Evolutionary conservation across 2,888 invertebrate species (phyloP).

Genomic region (Cheiracanthium punctorium): DNA sequence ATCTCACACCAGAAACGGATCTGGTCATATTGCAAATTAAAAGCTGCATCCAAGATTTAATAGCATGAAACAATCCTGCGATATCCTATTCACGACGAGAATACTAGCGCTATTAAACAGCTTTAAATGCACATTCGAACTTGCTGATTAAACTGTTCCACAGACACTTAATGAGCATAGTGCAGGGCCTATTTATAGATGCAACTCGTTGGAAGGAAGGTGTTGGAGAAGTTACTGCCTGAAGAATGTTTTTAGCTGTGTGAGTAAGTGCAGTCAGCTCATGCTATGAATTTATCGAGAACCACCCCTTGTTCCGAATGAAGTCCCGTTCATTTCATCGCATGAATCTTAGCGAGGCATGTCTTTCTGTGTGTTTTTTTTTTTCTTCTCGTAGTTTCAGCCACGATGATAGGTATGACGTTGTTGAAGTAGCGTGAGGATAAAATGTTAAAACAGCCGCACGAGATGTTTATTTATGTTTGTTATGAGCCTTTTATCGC

Average conservation of each 20-base stretch:
- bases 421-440: not conserved
- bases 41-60: too few species aligned
- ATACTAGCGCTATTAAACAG: too few species aligned
- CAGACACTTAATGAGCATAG: not conserved
- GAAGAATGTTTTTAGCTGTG: constrained; percentile 23
- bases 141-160: not conserved
- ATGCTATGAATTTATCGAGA: not conserved
- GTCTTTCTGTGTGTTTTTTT: not conserved
- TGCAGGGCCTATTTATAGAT: not conserved
- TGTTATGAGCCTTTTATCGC: not conserved
- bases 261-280: constrained; percentile 9
- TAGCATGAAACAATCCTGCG: too few species aligned
- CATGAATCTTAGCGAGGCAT: not conserved
- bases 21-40: too few species aligned
- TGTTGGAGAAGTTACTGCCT: not conserved
- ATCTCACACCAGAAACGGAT: too few species aligned
- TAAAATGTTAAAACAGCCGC: not conserved
- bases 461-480: not conserved
- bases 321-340: constrained; percentile 21
- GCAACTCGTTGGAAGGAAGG: not conserved
- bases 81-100: too few species aligned
- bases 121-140: too few species aligned
- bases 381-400: too few species aligned
- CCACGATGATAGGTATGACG: not conserved
- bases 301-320: constrained; percentile 19